phyloP scores from a whole-genome alignment of 1,140 invertebrate genomes.

The Berghia stephanieae region DNA sequence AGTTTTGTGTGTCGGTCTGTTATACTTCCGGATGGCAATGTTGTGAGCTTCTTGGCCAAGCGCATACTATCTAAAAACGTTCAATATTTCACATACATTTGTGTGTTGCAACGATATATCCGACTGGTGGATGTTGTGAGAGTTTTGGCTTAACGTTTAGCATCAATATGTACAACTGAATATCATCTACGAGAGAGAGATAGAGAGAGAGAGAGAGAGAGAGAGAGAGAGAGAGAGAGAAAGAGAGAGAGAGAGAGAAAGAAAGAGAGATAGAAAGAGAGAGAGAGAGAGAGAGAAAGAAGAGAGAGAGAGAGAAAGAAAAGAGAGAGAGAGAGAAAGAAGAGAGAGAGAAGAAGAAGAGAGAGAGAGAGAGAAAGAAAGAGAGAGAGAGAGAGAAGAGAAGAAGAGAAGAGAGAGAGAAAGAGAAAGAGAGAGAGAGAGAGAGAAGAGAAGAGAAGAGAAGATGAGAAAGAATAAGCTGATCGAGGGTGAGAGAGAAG shows the following conservation, averaged over 20 bases:
- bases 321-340: background rate
- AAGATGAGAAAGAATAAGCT: background rate
- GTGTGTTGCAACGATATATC: too few species aligned
- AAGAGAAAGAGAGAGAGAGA: background rate
- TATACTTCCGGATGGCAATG: too few species aligned
- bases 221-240: too few species aligned
- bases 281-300: background rate
- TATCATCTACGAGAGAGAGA: too few species aligned
- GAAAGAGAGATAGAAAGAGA: background rate
- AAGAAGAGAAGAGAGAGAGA: background rate
- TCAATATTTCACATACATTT: too few species aligned
- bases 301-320: background rate
- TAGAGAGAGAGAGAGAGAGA: too few species aligned
- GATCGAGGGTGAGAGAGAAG: slow-evolving; percentile 1
- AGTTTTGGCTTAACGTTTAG: too few species aligned
- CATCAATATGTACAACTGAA: too few species aligned
- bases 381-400: background rate
- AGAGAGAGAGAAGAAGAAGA: background rate
- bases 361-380: background rate
- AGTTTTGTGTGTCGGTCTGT: too few species aligned
- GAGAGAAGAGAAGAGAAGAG: background rate
- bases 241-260: slow-evolving; percentile 20
- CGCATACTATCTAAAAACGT: too few species aligned
- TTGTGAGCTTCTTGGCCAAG: too few species aligned
- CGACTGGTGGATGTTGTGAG: too few species aligned